Base-by-base conservation (phyloP, 2,797 vertebrate species). In the Chelmon rostratus region DNA sequence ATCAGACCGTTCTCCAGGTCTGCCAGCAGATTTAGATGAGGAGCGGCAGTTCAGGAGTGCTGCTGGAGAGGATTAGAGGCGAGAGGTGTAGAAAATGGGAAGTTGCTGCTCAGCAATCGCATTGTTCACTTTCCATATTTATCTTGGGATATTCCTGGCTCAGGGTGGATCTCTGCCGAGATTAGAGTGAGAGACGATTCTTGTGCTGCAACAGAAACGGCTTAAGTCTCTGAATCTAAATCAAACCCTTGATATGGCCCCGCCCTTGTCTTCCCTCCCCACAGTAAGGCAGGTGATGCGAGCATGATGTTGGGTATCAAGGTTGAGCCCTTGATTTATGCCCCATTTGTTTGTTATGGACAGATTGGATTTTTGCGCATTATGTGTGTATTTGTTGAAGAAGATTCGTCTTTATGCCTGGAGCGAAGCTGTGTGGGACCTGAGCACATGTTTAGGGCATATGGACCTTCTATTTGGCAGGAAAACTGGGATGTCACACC, bases 61-160 rank as follows among this genome's bases (percentile, higher is more conserved):
- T 93, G 89, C 88, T 91, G 93, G 88, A 95, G 94, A 95, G 94
- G 95, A 96, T 96, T 95, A 95, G 91, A 90, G 85, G 86, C 72
- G 71, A 91, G 91, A 88, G 90, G 89, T 92, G 88, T 88, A 88
- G 88, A 91, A 90, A 92, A 90, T 91, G 91, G 90, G 90, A 94
- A 93, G 93, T 93, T 94, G 93, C 92, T 88, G 90, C 94, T 95
- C 94, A 94, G 94, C 94, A 95, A 93, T 94, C 88, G 81, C 92
- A 95, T 96, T 95, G 94, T 95, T 96, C 93, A 92, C 90, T 94
- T 94, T 95, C 92, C 93, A 93, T 94, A 94, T 96, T 96, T 95
- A 95, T 95, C 94, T 95, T 93, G 88, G 95, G 95, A 95, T 95
- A 95, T 95, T 95, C 92, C 86, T 89, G 91, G 94, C 94, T 96